Conservation (phyloP, 2,113 vertebrate genomes). For the Andinoacara biseriatus region DNA sequence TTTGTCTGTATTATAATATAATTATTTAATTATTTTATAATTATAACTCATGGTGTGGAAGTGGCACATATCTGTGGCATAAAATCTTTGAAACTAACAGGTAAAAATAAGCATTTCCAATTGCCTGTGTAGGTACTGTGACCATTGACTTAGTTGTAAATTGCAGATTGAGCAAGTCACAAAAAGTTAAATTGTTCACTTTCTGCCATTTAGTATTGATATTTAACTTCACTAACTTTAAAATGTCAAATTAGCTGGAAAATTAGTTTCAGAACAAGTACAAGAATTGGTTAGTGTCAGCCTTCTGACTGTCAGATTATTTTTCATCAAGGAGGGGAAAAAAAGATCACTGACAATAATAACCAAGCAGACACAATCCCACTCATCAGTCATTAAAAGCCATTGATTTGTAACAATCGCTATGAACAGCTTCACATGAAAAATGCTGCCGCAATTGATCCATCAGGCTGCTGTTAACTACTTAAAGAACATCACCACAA, state of each 20-base stretch:
- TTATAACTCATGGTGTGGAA: background rate
- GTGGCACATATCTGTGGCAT: background rate
- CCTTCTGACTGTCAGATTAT: slow-evolving; percentile 2
- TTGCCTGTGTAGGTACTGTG: slow-evolving; percentile 4
- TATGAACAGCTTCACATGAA: slow-evolving; percentile 58
- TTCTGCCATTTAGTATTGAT: background rate
- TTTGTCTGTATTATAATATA: no score
- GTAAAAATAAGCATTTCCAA: background rate
- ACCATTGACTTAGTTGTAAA: background rate
- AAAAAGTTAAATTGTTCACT: background rate
- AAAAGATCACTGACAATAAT: slow-evolving; percentile 47
- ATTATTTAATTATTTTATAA: no score
- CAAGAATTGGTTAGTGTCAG: slow-evolving; percentile 9
- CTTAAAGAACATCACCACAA: slow-evolving; percentile 46
- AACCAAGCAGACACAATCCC: slow-evolving; percentile 43
- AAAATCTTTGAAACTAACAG: background rate
- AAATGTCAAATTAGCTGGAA: slow-evolving; percentile 23
- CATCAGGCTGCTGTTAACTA: slow-evolving; percentile 55
- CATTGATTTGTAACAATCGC: slow-evolving; percentile 63
- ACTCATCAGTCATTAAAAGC: slow-evolving; percentile 59
- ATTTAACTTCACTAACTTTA: background rate
- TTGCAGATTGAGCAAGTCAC: slow-evolving; percentile 1
- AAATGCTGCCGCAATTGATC: slow-evolving; percentile 63
- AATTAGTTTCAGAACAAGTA: background rate
- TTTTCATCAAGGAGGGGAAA: background rate